phyloP scores from a whole-genome alignment of 1,140 invertebrate species.

The Chironomus tepperi region DNA sequence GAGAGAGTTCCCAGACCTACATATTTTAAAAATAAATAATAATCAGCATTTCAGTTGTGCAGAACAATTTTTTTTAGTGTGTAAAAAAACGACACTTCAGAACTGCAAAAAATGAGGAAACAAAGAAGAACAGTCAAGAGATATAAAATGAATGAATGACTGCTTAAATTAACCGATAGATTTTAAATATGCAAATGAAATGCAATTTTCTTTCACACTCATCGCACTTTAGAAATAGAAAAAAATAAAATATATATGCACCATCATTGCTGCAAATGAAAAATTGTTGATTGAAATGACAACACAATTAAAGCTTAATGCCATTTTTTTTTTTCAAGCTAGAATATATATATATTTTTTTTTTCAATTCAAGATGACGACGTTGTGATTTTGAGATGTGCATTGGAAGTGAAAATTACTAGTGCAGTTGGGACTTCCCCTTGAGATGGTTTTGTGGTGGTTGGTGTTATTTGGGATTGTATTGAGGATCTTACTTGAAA shows the following conservation, averaged over 20 bases:
- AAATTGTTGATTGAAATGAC: slow-evolving; percentile 8
- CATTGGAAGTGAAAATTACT: background rate
- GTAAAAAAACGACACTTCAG: background rate
- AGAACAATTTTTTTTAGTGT: background rate
- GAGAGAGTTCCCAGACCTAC: too few relatives aligned
- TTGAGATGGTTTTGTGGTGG: too few relatives aligned
- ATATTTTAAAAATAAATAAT: too few relatives aligned
- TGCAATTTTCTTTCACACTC: background rate
- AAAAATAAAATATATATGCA: too few relatives aligned
- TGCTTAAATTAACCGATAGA: background rate
- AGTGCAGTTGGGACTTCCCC: too few relatives aligned
- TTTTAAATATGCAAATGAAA: slow-evolving; percentile 3
- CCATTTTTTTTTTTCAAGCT: slow-evolving; percentile 3
- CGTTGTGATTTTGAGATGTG: background rate
- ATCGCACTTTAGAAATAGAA: background rate
- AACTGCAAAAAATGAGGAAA: background rate
- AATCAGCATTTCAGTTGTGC: too few relatives aligned
- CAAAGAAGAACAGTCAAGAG: background rate
- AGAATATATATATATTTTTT: background rate
- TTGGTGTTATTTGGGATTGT: too few relatives aligned
- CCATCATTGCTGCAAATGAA: slow-evolving; percentile 4
- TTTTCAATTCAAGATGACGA: background rate
- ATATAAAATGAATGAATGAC: background rate
- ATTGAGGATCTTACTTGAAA: too few relatives aligned
- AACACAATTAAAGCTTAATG: slow-evolving; percentile 17